These are phyloP conservation scores for Galemys pyrenaicus DNA, from an alignment of 2,113 vertebrate genomes.

Conservation along the genomic window DNA sequence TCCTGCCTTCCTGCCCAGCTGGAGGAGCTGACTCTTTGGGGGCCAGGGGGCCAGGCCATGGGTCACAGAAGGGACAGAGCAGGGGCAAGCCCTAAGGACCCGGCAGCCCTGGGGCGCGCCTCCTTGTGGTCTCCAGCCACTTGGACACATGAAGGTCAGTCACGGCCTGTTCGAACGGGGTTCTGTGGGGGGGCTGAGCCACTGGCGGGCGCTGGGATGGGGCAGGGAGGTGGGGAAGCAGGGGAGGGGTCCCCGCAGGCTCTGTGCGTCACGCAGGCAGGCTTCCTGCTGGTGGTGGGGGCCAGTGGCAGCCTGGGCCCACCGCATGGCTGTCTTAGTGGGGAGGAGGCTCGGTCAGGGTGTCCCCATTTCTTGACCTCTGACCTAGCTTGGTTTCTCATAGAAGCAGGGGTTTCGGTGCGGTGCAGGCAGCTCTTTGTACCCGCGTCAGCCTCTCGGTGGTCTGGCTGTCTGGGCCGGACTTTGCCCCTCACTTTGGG, in stretches of 20 bases:
- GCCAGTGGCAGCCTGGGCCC: background rate
- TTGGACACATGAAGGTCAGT: slow-evolving; percentile 90
- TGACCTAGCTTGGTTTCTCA: background rate
- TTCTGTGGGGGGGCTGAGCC: no score
- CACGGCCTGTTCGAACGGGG: background rate
- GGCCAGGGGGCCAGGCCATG: slow-evolving; percentile 89
- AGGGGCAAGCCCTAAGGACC: no score
- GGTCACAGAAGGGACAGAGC: slow-evolving; percentile 90
- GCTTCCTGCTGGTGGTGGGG: rapidly evolving
- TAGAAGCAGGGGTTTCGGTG: background rate
- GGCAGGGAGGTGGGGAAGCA: no score
- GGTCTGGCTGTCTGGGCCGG: background rate
- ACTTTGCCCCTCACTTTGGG: background rate
- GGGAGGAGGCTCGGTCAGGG: no score
- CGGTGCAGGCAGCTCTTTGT: background rate
- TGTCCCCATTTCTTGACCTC: background rate
- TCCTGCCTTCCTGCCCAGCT: slow-evolving; percentile 90
- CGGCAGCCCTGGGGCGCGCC: slow-evolving; percentile 75
- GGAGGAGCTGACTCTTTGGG: slow-evolving; percentile 91
- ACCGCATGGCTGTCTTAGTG: background rate
- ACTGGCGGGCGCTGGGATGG: no score
- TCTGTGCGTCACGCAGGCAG: background rate
- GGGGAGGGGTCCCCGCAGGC: background rate
- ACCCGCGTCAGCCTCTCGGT: background rate
- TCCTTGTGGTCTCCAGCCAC: slow-evolving; percentile 92